phyloP scores from a whole-genome alignment of 2,113 vertebrate genomes.

The Pimephales promelas region DNA sequence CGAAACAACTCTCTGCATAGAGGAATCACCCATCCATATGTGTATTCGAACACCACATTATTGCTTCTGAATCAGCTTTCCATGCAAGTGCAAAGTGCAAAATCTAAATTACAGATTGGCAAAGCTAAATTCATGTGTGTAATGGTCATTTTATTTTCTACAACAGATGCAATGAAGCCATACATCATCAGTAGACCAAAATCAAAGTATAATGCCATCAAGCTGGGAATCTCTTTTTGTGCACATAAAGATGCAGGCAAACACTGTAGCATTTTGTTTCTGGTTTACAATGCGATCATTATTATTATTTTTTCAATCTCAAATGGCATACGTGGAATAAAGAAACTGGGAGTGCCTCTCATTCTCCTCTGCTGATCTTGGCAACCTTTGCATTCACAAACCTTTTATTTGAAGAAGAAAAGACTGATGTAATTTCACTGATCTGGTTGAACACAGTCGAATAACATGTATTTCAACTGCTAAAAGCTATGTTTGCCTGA shows the following conservation, averaged over 20 bases:
- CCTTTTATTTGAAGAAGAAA: neutral
- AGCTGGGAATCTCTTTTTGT: neutral
- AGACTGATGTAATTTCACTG: neutral
- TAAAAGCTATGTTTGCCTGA: conserved; percentile 18
- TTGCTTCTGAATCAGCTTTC: neutral
- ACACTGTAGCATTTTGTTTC: neutral
- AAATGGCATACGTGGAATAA: neutral
- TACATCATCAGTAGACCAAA: neutral
- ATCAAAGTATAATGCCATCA: neutral
- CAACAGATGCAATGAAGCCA: neutral
- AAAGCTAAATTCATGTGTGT: neutral
- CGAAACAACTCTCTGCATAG: neutral
- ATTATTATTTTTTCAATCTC: no score
- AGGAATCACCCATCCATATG: neutral
- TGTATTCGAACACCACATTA: neutral
- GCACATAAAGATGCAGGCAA: neutral
- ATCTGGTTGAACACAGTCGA: neutral
- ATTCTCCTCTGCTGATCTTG: neutral
- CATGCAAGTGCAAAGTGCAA: conserved; percentile 3
- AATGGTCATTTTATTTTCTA: neutral
- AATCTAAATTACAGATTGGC: neutral
- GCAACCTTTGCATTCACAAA: neutral
- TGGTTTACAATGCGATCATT: neutral
- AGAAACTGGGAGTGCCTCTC: conserved; percentile 18
- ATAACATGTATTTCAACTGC: neutral